These are phyloP conservation scores for Drosophila nr. perissopoda DNA, from an alignment of 2,888 invertebrate species.

Conservation along the genomic window DNA sequence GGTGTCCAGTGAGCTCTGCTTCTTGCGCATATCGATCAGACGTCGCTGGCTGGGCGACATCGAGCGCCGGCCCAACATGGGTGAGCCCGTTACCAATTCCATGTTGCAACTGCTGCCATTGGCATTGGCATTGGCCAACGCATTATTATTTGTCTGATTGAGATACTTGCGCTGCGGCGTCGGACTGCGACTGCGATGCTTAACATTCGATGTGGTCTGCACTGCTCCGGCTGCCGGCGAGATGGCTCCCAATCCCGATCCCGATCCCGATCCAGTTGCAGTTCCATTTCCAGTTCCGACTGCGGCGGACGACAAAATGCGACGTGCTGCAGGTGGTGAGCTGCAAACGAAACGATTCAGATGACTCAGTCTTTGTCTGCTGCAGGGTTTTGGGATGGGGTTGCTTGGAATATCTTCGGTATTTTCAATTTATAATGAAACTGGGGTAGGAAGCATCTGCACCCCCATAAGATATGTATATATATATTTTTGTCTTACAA, in stretches of 20 bases:
- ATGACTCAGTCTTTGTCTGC: neutral
- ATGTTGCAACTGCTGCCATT: neutral
- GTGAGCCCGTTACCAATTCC: conserved; percentile 63
- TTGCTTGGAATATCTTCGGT: neutral
- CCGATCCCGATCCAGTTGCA: conserved; percentile 6
- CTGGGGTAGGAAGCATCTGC: neutral
- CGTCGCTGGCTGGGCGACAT: conserved; percentile 85
- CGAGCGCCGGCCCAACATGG: conserved; percentile 82
- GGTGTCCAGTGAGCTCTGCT: conserved; percentile 82
- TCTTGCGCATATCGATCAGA: conserved; percentile 83
- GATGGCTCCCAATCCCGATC: conserved; percentile 9
- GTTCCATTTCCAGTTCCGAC: conserved; percentile 4
- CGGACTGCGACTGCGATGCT: conserved; percentile 86
- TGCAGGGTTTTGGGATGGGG: neutral
- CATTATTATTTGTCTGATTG: conserved; percentile 61
- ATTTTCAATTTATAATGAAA: neutral
- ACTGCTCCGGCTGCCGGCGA: conserved; percentile 22
- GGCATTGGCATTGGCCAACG: conserved; percentile 1
- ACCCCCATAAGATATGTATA: neutral
- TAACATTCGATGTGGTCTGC: conserved; percentile 42
- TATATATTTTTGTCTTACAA: neutral
- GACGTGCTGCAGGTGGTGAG: conserved; percentile 84
- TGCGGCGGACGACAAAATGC: conserved; percentile 65
- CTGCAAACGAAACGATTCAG: conserved; percentile 56
- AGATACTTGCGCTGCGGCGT: conserved; percentile 86